Evolutionary conservation across 2,797 vertebrate species (phyloP).

Genomic region (Falco concolor): DNA sequence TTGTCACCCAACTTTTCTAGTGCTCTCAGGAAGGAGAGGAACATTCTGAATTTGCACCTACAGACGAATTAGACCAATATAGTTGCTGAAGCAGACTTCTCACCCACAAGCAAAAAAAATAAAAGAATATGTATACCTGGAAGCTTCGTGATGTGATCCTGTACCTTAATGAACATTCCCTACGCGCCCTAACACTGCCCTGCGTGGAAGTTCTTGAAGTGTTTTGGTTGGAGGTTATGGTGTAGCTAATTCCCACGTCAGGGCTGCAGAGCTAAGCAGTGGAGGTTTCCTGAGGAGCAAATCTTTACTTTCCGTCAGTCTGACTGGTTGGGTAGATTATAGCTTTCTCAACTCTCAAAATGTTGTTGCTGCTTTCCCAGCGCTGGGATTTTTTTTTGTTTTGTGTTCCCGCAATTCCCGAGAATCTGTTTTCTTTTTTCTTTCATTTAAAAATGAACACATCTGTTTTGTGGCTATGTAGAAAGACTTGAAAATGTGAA

Average conservation of each 20-base stretch:
- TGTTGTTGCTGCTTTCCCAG: neutral
- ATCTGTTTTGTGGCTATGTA: neutral
- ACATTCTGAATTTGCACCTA: neutral
- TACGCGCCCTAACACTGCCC: neutral
- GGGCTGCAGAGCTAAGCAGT: constrained; percentile 2
- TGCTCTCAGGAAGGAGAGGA: neutral
- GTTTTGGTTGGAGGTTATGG: neutral
- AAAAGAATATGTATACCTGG: fast-evolving
- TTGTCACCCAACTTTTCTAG: neutral
- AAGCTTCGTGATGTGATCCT: neutral
- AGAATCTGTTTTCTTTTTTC: neutral
- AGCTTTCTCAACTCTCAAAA: neutral
- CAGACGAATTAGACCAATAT: neutral
- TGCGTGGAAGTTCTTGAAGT: neutral
- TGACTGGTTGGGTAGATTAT: neutral
- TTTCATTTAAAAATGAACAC: neutral
- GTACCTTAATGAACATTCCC: neutral
- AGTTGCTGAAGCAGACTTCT: neutral
- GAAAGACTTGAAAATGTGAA: neutral
- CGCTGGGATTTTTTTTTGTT: neutral
- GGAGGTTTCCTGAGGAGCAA: neutral
- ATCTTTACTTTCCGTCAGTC: neutral
- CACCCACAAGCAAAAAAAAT: neutral
- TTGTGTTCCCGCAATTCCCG: neutral
- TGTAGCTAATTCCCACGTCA: neutral